A percentile compares a stretch with the other conserved stretches of the same genome.
Evolutionary conservation across 2,888 invertebrate genomes (phyloP).

Genomic region (Terebella lapidaria): DNA sequence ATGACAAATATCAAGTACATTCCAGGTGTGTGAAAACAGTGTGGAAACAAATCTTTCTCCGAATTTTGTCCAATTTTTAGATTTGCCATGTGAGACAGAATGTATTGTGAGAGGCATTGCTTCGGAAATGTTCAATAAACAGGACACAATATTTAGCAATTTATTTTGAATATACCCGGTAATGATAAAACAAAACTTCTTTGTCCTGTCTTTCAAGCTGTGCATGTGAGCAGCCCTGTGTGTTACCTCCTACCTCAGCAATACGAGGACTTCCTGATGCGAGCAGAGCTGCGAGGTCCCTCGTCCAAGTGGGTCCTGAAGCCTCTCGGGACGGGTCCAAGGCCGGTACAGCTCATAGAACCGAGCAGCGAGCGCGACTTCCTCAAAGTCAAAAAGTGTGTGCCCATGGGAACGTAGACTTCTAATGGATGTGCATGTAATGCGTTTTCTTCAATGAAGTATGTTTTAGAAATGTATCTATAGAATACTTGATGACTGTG

Average conservation of each 20-base stretch:
- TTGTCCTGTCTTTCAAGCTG: not conserved
- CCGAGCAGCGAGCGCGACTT: constrained; percentile 9
- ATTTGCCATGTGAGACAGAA: too few relatives aligned
- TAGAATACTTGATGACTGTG: not conserved
- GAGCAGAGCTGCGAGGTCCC: constrained; percentile 8
- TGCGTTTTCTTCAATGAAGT: too few relatives aligned
- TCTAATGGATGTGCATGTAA: too few relatives aligned
- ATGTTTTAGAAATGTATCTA: too few relatives aligned
- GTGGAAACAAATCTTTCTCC: too few relatives aligned
- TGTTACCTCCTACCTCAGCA: constrained; percentile 43
- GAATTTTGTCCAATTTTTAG: too few relatives aligned
- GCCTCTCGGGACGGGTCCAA: not conserved
- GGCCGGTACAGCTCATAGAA: constrained; percentile 10
- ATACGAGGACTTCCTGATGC: constrained; percentile 32
- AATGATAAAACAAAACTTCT: not conserved
- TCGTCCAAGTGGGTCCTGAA: constrained; percentile 15
- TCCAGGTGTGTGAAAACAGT: constrained; percentile 4
- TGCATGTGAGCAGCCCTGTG: constrained; percentile 20
- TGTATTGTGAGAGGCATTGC: too few relatives aligned
- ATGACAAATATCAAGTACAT: constrained; percentile 3
- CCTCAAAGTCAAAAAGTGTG: constrained; percentile 15
- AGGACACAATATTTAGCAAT: too few relatives aligned
- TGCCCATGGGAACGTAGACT: too few relatives aligned
- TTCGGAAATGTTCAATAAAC: too few relatives aligned
- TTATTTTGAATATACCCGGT: not conserved